Base-by-base conservation (phyloP, 1,140 invertebrate species). In the Arctopsyche grandis region DNA sequence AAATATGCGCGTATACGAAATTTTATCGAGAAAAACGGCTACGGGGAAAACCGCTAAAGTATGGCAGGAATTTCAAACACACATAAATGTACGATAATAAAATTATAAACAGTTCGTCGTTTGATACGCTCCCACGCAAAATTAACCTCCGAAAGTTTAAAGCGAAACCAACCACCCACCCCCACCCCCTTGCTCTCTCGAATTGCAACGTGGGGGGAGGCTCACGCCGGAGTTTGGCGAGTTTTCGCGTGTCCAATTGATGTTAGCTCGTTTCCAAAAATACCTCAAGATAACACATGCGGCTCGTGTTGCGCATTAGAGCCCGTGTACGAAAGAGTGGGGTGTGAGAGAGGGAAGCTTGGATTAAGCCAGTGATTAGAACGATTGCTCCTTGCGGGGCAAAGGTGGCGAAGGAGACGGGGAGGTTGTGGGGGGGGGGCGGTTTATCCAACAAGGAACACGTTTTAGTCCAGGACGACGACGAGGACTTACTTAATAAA, bases 401-500 rank as follows among this genome's bases (percentile, higher is more conserved):
- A 46, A 52, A 52, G 46, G 75, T 48, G 75, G 22, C 26, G 38
- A 24, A 24, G n/a, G 58, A 10, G 58, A 24, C 24, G 21, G 21
- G 24, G 24, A 24, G n/a, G 58, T 1, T 5, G 14, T 10, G 21
- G 21, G 24, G 24, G 0, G 63, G 63, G 1, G 9, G n/a, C 10
- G 63, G 12, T 58, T 60, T 75, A 58, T 75, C 58, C 75, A 81
- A 79, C 80, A 77, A 77, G 77, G 60, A 81, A 81, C 80, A 81
- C 80, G 78, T 81, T 79, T 79, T 77, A 79, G 24, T 22, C 63
- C 63, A 66, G 22, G 63, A 69, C 38, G 80, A 48, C 76, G 78
- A 76, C 78, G 77, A 78, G 77, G 80, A 78, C 80, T 79, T 69
- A 79, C 80, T 81, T 81, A 81, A 81, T 81, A 81, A 81, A 81